Evolutionary conservation across 2,888 invertebrate genomes (phyloP), one percentile per base, ranked within the genome.

Genomic region (Nasonia oneida): DNA sequence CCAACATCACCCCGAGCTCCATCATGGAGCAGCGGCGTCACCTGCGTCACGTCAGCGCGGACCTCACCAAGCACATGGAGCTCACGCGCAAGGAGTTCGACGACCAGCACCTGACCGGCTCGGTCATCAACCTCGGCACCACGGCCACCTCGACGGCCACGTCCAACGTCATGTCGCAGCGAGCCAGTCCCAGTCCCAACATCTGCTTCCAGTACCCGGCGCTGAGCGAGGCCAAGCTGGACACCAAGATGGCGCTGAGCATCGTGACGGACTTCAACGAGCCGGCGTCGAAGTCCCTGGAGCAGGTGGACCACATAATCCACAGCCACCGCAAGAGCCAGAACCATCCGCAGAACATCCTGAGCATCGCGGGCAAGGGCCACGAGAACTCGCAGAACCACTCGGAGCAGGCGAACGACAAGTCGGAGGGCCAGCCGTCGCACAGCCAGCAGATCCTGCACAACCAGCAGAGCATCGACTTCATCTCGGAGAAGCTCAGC

Each of bases 11-110:
- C 75, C 93, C 92, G 79, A 93, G 90, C 78, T 91, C 93, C 2
- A 93, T 93, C 70, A 92, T 93, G 91, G 93, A 93, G 76, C 93
- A 93, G 74, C 91, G 93, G 8, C 90, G 93, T 67, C 93, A 93
- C 82, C 82, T 93, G 29, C 91, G 93, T 15, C 93, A 93, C 87
- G 93, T 93, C 0, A 93, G 93, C 57, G 93, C 93, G 0, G 93
- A 93, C 87, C 88, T 93, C 0, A 93, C 93, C 0, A 93, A 93
- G 75, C 93, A 93, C 81, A 91, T 93, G 91, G 93, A 93, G 81
- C 88, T 93, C 6, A 88, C 91, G 0, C 89, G 92, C 10, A 93
- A 93, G 79, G 93, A 93, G 77, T 93, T 93, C 78, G 93, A 93
- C 3, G 93, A 93, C 76, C 93, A 93, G 80, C 87, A 73, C 23